Evolutionary conservation across 2,113 vertebrate species (phyloP).

Genomic region (Calypte anna): DNA sequence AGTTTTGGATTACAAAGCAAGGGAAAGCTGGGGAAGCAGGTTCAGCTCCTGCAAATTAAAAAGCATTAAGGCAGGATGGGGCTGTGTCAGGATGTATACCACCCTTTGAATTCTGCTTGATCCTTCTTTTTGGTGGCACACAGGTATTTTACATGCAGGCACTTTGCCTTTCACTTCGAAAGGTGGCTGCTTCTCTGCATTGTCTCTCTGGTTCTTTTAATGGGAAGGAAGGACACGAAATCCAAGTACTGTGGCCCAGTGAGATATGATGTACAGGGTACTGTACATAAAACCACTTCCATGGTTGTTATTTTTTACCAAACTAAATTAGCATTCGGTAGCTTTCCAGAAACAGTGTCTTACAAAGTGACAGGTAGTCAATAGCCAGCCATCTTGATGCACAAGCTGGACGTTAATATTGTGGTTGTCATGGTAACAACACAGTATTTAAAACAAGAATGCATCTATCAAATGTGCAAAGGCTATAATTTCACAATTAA

Average conservation of each 20-base stretch:
- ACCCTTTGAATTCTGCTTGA: not conserved
- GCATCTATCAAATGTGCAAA: not conserved
- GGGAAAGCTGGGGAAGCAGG: not conserved
- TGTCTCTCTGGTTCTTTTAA: not conserved
- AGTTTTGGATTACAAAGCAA: not conserved
- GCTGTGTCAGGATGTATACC: not conserved
- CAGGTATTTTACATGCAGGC: not conserved
- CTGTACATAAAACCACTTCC: not conserved
- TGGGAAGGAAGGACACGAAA: not conserved
- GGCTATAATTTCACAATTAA: not conserved
- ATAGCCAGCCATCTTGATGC: not conserved
- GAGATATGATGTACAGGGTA: not conserved
- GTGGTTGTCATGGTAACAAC: not conserved
- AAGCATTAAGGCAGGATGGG: not conserved
- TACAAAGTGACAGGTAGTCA: not conserved
- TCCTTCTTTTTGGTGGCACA: not conserved
- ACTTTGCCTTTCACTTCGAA: not conserved
- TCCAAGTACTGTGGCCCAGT: accelerated
- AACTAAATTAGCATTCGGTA: not conserved
- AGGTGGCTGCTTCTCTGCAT: not conserved
- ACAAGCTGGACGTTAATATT: not conserved
- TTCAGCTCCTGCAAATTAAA: not conserved
- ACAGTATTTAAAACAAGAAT: not conserved
- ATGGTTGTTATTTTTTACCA: not conserved
- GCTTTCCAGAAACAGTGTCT: not conserved